Evolutionary conservation across 2,888 invertebrate species (phyloP), one percentile per base, ranked within the genome.

Genomic region (Drosophila quinaria): DNA sequence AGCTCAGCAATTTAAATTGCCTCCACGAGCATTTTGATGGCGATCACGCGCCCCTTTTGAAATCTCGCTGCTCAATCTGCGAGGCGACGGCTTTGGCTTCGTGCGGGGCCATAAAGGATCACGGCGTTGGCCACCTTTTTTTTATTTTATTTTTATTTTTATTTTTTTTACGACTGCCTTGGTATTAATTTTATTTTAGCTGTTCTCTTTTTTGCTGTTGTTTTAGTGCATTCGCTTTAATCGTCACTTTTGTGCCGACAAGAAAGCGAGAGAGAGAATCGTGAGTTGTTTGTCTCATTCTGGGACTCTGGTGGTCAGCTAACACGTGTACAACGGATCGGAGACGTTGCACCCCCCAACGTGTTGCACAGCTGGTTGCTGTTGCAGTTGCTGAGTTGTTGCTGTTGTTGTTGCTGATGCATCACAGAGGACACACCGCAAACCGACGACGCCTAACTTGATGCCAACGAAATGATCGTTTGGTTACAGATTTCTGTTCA

Each of bases 1-100:
- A 61, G 49, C 75, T 83, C 84, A 83, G 82, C 89, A 89, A 90
- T 89, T 89, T 89, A 89, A 89, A 89, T 90, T 89, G 90, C 85
- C 84, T 90, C 80, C 87, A 89, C 89, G 76, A 89, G 88, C 85
- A 89, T 86, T 90, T 87, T 90, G 90, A 89, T 89, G 89, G 89
- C 85, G 87, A 90, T 89, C 89, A 89, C 90, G 90, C 90, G 89
- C 80, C 85, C 81, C 81, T 74, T 78, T 78, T 81, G 78, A 78
- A 87, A 81, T 87, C 79, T 80, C 51, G 70, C 72, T 73, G 72
- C 70, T 74, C 77, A 82, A 87, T 82, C 86, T 87, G 73, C 59
- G 61, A 52, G 39, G 59, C 67, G 61, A 61, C 63, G 64, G 70
- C 44, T 60, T 31, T 17, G 29, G 65, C 51, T 65, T 80, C 72